Conservation (phyloP, 2,888 invertebrate species). For the Octodonta nipae region DNA sequence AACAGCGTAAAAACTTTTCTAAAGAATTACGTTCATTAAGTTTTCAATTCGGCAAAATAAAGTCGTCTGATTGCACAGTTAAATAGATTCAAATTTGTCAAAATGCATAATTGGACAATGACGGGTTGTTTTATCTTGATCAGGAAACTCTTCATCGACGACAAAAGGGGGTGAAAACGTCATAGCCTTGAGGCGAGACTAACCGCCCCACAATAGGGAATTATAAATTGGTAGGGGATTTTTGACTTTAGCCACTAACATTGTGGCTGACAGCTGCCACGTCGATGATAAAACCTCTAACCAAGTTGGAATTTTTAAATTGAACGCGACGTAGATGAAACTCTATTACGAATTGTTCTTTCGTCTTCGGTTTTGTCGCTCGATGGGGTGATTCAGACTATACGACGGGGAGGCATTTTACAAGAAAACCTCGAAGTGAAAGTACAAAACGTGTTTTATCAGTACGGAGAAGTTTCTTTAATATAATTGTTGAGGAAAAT, state of each 20-base stretch:
- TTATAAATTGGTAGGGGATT: slow-evolving; percentile 34
- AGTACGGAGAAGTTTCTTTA: too few relatives aligned
- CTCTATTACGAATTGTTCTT: neutral
- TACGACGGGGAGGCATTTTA: too few relatives aligned
- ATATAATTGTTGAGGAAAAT: too few relatives aligned
- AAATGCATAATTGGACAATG: slow-evolving; percentile 32
- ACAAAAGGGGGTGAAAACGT: slow-evolving; percentile 17
- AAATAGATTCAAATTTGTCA: slow-evolving; percentile 23
- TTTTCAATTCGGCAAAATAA: too few relatives aligned
- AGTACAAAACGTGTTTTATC: too few relatives aligned
- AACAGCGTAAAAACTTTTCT: too few relatives aligned
- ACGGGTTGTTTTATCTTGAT: slow-evolving; percentile 25
- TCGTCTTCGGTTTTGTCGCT: neutral
- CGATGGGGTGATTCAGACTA: too few relatives aligned
- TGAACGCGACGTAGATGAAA: slow-evolving; percentile 5
- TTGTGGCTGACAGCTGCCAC: slow-evolving; percentile 38
- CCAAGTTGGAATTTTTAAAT: slow-evolving; percentile 31
- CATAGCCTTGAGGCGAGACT: slow-evolving; percentile 17
- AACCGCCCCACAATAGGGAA: slow-evolving; percentile 29
- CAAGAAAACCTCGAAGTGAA: too few relatives aligned
- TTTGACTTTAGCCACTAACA: slow-evolving; percentile 36
- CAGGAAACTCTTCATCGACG: slow-evolving; percentile 15
- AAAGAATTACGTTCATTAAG: too few relatives aligned
- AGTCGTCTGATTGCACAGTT: slow-evolving; percentile 12
- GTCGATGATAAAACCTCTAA: slow-evolving; percentile 30